Percentiles rank a stretch among this genome's conserved stretches.
phyloP scores from a whole-genome alignment of 2,797 vertebrate species.

The Macroramphosus scolopax region DNA sequence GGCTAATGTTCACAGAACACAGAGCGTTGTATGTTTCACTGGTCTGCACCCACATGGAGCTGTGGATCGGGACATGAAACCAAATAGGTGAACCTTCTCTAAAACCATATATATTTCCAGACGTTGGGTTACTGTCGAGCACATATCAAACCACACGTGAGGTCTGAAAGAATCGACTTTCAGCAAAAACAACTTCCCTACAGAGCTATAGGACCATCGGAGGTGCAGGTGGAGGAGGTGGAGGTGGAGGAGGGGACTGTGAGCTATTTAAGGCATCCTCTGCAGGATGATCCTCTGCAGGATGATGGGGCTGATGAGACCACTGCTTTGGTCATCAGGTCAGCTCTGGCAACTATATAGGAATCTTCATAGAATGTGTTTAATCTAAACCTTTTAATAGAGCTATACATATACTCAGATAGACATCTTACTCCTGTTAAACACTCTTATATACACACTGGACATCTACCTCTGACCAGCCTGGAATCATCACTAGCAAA shows the following conservation, averaged over 20 bases:
- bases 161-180: constrained; percentile 26
- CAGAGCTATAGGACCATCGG: too few relatives aligned
- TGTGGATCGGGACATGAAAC: constrained; percentile 34
- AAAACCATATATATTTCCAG: too few relatives aligned
- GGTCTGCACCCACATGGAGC: constrained; percentile 34
- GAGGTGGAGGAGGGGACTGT: constrained; percentile 4
- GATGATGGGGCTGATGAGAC: constrained; percentile 28
- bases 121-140: constrained; percentile 22
- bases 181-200: too few relatives aligned
- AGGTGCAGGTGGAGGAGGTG: constrained; percentile 1
- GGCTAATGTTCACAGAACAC: constrained; percentile 75
- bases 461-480: constrained; percentile 30
- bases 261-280: constrained; percentile 55
- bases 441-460: constrained; percentile 69
- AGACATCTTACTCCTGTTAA: constrained; percentile 43
- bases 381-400: constrained; percentile 47
- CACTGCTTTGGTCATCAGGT: constrained; percentile 34
- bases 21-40: constrained; percentile 44
- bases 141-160: constrained; percentile 3
- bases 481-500: constrained; percentile 17
- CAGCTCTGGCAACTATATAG: constrained; percentile 43
- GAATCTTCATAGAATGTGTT: constrained; percentile 37
- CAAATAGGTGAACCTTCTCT: constrained; percentile 5
- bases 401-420: constrained; percentile 57
- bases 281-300: constrained; percentile 52